phyloP scores from a whole-genome alignment of 2,888 invertebrate genomes.

The Notodonta ziczac region DNA sequence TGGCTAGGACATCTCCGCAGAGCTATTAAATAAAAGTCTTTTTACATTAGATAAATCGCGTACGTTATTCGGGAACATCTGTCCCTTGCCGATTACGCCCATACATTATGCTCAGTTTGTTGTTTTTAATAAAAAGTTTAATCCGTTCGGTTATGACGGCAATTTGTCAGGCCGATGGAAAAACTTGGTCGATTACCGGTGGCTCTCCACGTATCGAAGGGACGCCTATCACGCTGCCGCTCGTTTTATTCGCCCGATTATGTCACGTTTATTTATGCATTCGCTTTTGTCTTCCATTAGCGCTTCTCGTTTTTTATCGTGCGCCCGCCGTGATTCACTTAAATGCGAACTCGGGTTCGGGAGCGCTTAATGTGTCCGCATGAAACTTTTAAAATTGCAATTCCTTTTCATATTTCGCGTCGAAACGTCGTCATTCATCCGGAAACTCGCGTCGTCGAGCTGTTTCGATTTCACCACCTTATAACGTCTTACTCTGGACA shows the following conservation, averaged over 20 bases:
- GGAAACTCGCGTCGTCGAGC: constrained; percentile 66
- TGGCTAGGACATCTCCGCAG: constrained; percentile 77
- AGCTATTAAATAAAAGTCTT: constrained; percentile 84
- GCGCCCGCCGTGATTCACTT: constrained; percentile 63
- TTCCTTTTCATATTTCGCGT: constrained; percentile 48
- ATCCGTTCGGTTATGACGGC: constrained; percentile 83
- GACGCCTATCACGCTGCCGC: constrained; percentile 57
- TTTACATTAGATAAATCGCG: constrained; percentile 83
- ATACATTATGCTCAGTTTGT: constrained; percentile 84
- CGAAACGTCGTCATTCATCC: constrained; percentile 56
- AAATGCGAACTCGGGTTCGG: constrained; percentile 55
- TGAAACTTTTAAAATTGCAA: constrained; percentile 55
- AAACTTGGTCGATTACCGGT: constrained; percentile 81
- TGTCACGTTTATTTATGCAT: constrained; percentile 79
- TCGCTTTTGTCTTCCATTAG: constrained; percentile 81
- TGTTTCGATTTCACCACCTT: constrained; percentile 74
- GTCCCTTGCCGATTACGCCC: constrained; percentile 82
- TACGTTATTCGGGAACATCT: constrained; percentile 82
- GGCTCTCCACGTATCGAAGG: constrained; percentile 50
- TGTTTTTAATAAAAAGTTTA: constrained; percentile 85
- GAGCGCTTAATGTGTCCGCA: constrained; percentile 50
- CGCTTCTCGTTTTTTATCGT: constrained; percentile 66
- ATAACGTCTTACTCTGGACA: constrained; percentile 67
- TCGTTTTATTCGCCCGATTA: constrained; percentile 72
- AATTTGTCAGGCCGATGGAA: constrained; percentile 82